A percentile compares a stretch with the other conserved stretches of the same genome.
Evolutionary conservation across 1,140 invertebrate genomes (phyloP).

Genomic region (Brachionus angularis): DNA sequence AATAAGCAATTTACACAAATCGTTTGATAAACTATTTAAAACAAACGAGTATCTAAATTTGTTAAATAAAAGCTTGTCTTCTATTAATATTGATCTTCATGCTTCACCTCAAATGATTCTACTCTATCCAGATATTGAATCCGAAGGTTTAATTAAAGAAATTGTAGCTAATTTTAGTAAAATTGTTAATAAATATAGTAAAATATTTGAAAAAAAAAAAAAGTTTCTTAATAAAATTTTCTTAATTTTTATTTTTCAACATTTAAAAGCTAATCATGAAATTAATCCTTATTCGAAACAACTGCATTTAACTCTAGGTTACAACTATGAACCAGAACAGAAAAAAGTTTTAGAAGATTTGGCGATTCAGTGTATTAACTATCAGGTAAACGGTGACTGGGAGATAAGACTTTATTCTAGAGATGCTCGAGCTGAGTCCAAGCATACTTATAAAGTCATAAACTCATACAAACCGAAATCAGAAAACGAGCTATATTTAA

Average conservation of each 20-base stretch:
- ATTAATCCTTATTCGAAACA: slow-evolving; percentile 36
- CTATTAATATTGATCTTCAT: slow-evolving; percentile 36
- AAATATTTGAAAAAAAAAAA: neutral
- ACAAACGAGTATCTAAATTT: too few species aligned
- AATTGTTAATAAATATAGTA: slow-evolving; percentile 20
- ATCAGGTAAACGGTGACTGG: neutral
- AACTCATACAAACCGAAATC: neutral
- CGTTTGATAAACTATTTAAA: slow-evolving; percentile 25
- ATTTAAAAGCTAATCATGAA: slow-evolving; percentile 34
- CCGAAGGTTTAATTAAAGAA: slow-evolving; percentile 21
- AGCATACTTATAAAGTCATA: slow-evolving; percentile 33
- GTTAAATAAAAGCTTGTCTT: too few species aligned
- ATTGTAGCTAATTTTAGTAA: slow-evolving; percentile 21
- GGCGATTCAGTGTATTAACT: slow-evolving; percentile 19
- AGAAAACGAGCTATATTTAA: slow-evolving; percentile 22
- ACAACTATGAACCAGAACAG: slow-evolving; percentile 15
- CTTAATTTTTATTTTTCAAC: slow-evolving; percentile 10
- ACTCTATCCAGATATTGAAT: slow-evolving; percentile 34
- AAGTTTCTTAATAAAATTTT: neutral
- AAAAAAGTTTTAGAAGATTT: slow-evolving; percentile 20
- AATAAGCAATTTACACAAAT: slow-evolving; percentile 32
- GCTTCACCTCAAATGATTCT: slow-evolving; percentile 26
- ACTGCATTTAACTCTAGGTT: slow-evolving; percentile 31
- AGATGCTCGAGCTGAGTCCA: slow-evolving; percentile 33
- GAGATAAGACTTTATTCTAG: slow-evolving; percentile 32